These are phyloP conservation scores for Helogale parvula DNA, from an alignment of 2,113 vertebrate species.

Conservation along the genomic window DNA sequence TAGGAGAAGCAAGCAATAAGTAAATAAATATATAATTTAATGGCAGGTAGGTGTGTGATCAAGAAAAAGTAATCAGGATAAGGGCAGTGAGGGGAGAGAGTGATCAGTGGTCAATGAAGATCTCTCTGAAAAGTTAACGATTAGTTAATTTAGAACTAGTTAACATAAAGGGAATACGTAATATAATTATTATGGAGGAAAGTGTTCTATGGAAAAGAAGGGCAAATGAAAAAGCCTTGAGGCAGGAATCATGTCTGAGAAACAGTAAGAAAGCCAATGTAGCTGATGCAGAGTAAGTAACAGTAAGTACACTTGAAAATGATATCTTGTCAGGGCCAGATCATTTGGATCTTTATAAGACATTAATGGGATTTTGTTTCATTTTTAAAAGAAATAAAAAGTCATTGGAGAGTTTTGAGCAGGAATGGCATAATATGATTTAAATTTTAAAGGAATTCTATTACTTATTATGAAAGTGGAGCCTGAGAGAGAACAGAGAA, in stretches of 20 bases:
- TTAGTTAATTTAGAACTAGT: neutral
- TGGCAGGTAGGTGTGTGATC: neutral
- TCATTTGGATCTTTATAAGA: neutral
- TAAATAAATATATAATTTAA: conserved; percentile 26
- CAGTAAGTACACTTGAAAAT: neutral
- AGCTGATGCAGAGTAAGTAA: neutral
- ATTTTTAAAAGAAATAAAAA: conserved; percentile 38
- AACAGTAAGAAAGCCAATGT: neutral
- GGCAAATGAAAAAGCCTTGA: neutral
- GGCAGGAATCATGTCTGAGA: neutral
- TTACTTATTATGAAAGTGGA: neutral
- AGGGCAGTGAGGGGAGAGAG: neutral
- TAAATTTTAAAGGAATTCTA: conserved; percentile 22
- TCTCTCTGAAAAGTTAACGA: neutral
- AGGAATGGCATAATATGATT: neutral
- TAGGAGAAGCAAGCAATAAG: neutral
- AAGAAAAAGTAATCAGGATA: conserved; percentile 7
- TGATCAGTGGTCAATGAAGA: neutral
- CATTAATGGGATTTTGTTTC: neutral
- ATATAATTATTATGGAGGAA: neutral
- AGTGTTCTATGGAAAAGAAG: neutral
- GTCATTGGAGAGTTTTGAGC: neutral
- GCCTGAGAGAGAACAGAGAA: neutral
- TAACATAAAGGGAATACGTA: neutral
- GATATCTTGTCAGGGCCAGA: neutral